Evolutionary conservation across 2,797 vertebrate genomes (phyloP).

Genomic region (Lacerta agilis): DNA sequence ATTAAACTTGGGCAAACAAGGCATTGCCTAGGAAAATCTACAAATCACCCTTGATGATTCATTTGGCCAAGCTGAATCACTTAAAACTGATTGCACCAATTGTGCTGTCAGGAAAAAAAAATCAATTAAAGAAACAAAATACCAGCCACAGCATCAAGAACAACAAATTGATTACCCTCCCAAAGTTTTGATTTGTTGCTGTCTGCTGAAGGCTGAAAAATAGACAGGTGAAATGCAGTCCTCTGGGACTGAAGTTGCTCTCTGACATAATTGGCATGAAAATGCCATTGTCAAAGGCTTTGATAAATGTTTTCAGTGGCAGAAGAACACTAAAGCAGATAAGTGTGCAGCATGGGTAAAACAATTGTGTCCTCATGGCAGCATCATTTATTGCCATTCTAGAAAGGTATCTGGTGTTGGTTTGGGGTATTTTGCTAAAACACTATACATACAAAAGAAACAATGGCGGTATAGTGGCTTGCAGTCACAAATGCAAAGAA

Average conservation of each 20-base stretch:
- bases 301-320: background rate
- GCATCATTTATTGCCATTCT: background rate
- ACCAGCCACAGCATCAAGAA: conserved; percentile 40
- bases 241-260: conserved; percentile 32
- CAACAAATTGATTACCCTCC: background rate
- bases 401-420: background rate
- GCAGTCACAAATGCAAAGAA: background rate
- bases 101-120: conserved; percentile 28
- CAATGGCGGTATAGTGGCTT: background rate
- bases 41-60: conserved; percentile 47
- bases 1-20: conserved; percentile 55
- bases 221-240: conserved; percentile 64
- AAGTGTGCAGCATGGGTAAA: background rate
- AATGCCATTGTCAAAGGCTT: conserved; percentile 19
- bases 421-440: background rate
- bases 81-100: conserved; percentile 65
- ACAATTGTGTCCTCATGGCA: background rate
- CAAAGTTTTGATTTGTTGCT: conserved; percentile 57
- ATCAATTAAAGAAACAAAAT: conserved; percentile 65
- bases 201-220: conserved; percentile 73
- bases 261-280: conserved; percentile 61
- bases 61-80: conserved; percentile 35
- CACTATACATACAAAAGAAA: background rate
- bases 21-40: conserved; percentile 59
- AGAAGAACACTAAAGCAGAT: background rate